Evolutionary conservation across 2,113 vertebrate species (phyloP), one percentile per base, ranked within the genome.

Genomic region (Piprites chloris): DNA sequence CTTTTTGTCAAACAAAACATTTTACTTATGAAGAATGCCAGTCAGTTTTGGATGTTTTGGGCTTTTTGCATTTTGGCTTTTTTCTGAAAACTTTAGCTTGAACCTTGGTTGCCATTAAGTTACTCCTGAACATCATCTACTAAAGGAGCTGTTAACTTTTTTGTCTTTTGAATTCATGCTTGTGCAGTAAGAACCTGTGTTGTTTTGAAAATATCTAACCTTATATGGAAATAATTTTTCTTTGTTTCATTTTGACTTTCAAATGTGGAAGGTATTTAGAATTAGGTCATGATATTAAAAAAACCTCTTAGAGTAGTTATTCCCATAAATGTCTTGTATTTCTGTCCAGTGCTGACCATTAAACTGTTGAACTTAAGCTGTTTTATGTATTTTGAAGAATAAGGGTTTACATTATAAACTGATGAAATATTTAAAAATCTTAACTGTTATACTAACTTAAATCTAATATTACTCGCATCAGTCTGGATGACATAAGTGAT

Each of bases 241-340:
- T 84, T 94, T 53, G 85, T 91, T 93, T 93, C 85, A 42, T 89
- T 94, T 94, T 90, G 67, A 69, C 58, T 90, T 97, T 81, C 37
- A 90, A 65, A 93, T 1, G 41, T 49, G 53, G 82, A 79, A 83
- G 46, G 20, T 93, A 91, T 79, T 94, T 91, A 69, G 74, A 85
- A 91, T 94, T 90, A 95, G 75, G 11, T 95, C 87, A 94, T 94
- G 1, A 5, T 72, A 37, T 84, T 35, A 47, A 50, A 93, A 69
- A 81, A 24, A 1, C 9, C 15, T n/a, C n/a, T 44, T 32, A 24
- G 69, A 66, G 42, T 75, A 85, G 49, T 78, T 94, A 85, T 79
- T 94, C 93, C 85, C 88, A 96, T 94, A 94, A 95, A 94, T 52
- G 82, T 87, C 77, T 74, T 94, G 27, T 85, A 47, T 91, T 97